Conservation (phyloP, 1,140 invertebrate species). For the Drosophila persimilis region DNA sequence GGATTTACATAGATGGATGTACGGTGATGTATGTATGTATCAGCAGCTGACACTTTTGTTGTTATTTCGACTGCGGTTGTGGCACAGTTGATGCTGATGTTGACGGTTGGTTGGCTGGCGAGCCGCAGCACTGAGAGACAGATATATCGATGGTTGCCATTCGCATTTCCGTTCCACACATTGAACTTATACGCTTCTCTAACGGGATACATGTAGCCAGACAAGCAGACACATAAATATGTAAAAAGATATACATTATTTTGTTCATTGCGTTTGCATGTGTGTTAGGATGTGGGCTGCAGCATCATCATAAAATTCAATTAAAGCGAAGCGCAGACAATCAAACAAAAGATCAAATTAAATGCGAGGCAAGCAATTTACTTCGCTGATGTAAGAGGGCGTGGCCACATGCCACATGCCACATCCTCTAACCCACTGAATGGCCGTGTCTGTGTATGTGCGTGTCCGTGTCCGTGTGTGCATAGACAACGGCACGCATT, state of each 20-base stretch:
- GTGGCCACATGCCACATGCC: slow-evolving; percentile 32
- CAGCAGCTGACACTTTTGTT: slow-evolving; percentile 41
- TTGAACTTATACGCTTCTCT: no score
- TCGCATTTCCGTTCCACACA: no score
- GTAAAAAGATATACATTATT: not conserved
- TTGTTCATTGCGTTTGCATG: not conserved
- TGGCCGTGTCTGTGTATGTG: slow-evolving; percentile 10
- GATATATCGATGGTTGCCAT: not conserved
- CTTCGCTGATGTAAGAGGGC: slow-evolving; percentile 49
- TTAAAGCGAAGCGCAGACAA: slow-evolving; percentile 77
- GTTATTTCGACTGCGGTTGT: slow-evolving; percentile 40
- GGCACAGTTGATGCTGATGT: slow-evolving; percentile 28
- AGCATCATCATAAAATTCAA: slow-evolving; percentile 80
- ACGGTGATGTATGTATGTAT: slow-evolving; percentile 30
- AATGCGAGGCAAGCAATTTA: slow-evolving; percentile 78
- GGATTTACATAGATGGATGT: not conserved
- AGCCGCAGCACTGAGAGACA: slow-evolving; percentile 1
- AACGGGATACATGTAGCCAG: no score
- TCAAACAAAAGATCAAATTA: slow-evolving; percentile 82
- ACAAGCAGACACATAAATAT: no score
- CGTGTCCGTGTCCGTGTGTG: slow-evolving; percentile 21
- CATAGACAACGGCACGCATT: slow-evolving; percentile 51
- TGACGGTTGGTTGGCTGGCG: slow-evolving; percentile 27
- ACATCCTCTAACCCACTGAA: slow-evolving; percentile 13
- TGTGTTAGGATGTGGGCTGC: slow-evolving; percentile 36